Conservation (phyloP, 2,797 vertebrate genomes). For the Gymnopithys bicolor region DNA sequence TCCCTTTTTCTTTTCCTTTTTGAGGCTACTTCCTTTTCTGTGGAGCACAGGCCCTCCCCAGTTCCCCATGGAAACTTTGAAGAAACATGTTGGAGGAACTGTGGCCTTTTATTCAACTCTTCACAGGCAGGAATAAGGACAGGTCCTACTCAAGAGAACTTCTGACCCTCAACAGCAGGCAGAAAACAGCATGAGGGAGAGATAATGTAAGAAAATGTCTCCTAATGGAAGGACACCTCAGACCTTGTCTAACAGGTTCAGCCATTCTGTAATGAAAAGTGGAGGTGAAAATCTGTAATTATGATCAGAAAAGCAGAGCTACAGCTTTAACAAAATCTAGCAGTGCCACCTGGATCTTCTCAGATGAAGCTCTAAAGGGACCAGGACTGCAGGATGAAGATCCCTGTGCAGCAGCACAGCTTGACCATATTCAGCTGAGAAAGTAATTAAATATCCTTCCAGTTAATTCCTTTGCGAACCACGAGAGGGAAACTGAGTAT, state of each 20-base stretch:
- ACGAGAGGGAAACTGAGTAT: conserved; percentile 41
- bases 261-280: neutral
- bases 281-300: neutral
- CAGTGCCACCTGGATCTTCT: neutral
- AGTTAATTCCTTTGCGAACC: conserved; percentile 48
- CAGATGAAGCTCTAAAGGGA: neutral
- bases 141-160: neutral
- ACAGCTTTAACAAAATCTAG: neutral
- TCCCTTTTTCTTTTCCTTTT: accelerated
- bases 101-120: neutral
- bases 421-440: neutral
- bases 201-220: neutral
- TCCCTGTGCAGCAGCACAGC: accelerated
- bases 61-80: neutral
- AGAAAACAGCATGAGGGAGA: neutral
- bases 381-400: neutral
- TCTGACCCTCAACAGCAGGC: neutral
- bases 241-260: neutral
- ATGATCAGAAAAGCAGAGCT: neutral
- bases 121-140: neutral
- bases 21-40: neutral
- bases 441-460: conserved; percentile 23
- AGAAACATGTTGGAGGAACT: neutral
- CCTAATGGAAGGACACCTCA: neutral
- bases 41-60: accelerated